Evolutionary conservation across 2,888 invertebrate species (phyloP).

Genomic region (Desoria tigrina): DNA sequence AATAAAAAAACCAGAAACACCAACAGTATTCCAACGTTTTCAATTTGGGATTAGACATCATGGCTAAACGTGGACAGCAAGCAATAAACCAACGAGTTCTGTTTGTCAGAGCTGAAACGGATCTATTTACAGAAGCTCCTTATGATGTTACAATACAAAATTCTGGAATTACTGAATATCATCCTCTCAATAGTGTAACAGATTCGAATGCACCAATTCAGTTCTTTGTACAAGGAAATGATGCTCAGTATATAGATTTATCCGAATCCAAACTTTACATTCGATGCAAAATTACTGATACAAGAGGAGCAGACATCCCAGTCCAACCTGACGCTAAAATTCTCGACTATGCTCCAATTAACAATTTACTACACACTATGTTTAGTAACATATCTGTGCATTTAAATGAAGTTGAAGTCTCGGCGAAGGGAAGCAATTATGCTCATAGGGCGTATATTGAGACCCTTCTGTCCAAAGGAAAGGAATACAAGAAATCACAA

Average conservation of each 20-base stretch:
- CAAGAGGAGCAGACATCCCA: background rate
- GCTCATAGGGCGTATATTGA: slow-evolving; percentile 4
- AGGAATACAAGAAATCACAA: slow-evolving; percentile 4
- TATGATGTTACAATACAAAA: slow-evolving; percentile 2
- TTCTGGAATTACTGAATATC: background rate
- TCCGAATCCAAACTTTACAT: background rate
- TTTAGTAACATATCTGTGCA: background rate
- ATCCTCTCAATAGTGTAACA: background rate
- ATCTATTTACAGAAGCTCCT: background rate
- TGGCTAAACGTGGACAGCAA: no score
- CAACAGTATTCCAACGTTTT: background rate
- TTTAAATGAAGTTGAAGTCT: background rate
- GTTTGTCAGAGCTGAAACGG: background rate
- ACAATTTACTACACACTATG: slow-evolving; percentile 8
- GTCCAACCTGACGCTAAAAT: background rate
- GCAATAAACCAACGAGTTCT: no score
- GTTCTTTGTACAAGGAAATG: slow-evolving; percentile 6
- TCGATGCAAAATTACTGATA: slow-evolving; percentile 5
- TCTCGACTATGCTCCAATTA: no score
- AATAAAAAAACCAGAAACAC: background rate
- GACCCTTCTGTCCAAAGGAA: slow-evolving; percentile 4
- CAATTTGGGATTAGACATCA: background rate
- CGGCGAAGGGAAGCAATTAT: background rate
- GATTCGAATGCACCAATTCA: no score
- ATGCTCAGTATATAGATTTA: background rate